Base-by-base conservation (phyloP, 2,113 vertebrate species). In the Lates calcarifer region DNA sequence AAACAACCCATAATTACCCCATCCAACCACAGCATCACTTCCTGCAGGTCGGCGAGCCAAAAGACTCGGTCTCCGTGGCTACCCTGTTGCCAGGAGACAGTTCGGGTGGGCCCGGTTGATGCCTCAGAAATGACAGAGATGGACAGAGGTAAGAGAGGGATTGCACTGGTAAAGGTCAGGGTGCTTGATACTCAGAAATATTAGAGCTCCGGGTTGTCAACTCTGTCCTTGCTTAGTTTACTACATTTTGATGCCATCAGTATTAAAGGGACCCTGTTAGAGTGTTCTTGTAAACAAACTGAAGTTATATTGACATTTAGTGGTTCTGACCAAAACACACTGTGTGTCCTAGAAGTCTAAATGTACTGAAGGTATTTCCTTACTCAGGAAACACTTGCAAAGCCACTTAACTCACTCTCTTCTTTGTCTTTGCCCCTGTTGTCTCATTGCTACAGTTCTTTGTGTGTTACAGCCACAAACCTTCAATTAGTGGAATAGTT, bases 21-120 rank as follows among this genome's bases (percentile, higher is more conserved):
- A 43, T 90, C 76, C 81, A 82, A 75, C 74, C 61, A 10, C 41
- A 39, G 69, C 74, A 75, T 89, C 64, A 81, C 85, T 92, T 92
- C 89, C 91, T 89, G 83, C 68, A 65, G 71, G 71, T 85, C 56
- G 49, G n/a, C 51, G 41, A 77, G 84, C 81, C 80, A 73, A 88
- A 86, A 53, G 74, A 73, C 51, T 75, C 67, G 0, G 89, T 94
- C 83, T 90, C 91, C 85, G 80, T 93, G 89, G 91, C 87, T 87
- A 93, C 92, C 33, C 84, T 92, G 92, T 94, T 93, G 91, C 93
- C 91, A 77, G 91, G 92, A 92, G 80, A 94, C 92, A 51, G 83
- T 51, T 74, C 0, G 62, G 82, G 81, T 47, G 80, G 77, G 82
- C 65, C 12, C 77, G 68, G 80, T 72, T 79, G 86, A 90, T 81